phyloP scores from a whole-genome alignment of 1,140 invertebrate species.

The Atta texana region DNA sequence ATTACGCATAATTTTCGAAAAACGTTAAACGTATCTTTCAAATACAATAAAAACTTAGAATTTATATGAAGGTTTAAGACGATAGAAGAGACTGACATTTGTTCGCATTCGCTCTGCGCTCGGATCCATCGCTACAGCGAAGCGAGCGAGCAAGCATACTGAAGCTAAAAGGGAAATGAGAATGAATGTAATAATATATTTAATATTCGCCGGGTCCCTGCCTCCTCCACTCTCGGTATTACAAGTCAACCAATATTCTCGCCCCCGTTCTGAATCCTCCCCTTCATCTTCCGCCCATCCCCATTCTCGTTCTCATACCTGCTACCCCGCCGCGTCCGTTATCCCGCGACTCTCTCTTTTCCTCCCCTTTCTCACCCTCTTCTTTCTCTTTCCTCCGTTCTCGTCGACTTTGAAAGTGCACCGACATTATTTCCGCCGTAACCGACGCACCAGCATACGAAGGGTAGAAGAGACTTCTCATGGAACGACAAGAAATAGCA shows the following conservation, averaged over 20 bases:
- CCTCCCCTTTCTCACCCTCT: conserved; percentile 40
- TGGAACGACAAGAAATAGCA: conserved; percentile 46
- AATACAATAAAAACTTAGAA: neutral
- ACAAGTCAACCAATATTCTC: conserved; percentile 86
- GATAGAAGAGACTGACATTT: conserved; percentile 44
- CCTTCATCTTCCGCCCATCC: conserved; percentile 54
- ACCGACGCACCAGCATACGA: conserved; percentile 67
- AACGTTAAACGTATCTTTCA: neutral
- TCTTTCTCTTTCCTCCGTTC: conserved; percentile 18
- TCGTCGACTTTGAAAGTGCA: conserved; percentile 76
- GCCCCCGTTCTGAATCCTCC: conserved; percentile 78
- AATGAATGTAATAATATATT: conserved; percentile 87
- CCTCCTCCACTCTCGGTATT: conserved; percentile 83
- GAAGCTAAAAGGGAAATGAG: conserved; percentile 84
- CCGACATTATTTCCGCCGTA: conserved; percentile 82
- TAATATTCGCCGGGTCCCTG: conserved; percentile 84
- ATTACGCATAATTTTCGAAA: neutral
- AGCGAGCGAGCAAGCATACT: conserved; percentile 72
- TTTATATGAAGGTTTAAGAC: neutral
- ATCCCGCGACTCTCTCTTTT: conserved; percentile 57
- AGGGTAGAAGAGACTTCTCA: conserved; percentile 22
- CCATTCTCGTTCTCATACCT: conserved; percentile 53
- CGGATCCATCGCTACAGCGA: conserved; percentile 64
- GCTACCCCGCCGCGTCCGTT: conserved; percentile 53
- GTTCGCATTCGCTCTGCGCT: conserved; percentile 57